Conservation (phyloP, 2,797 vertebrate species). For the Thunnus albacares region DNA sequence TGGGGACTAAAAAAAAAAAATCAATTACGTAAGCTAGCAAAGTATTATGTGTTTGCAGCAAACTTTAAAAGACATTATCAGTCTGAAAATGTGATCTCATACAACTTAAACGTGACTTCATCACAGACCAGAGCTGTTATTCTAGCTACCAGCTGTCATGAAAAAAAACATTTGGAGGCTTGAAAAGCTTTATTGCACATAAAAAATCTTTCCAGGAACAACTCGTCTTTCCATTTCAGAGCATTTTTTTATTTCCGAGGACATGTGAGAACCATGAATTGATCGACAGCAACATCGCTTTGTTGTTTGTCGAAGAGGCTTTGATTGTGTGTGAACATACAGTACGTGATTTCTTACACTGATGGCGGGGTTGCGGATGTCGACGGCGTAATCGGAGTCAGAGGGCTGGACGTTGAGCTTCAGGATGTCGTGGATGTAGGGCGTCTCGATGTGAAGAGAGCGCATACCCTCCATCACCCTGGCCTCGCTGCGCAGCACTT, state of each 20-base stretch:
- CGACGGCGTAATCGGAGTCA: constrained; percentile 95
- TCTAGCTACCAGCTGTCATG: neutral
- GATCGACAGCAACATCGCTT: neutral
- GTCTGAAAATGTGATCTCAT: too few species aligned
- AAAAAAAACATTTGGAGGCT: neutral
- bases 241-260: constrained; percentile 1
- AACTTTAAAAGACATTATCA: too few species aligned
- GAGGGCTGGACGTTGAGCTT: constrained; percentile 95
- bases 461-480: constrained; percentile 97
- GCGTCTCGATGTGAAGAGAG: constrained; percentile 92
- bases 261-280: neutral
- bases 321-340: too few species aligned
- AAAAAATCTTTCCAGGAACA: neutral
- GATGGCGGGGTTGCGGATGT: constrained; percentile 94
- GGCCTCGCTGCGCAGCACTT: constrained; percentile 93
- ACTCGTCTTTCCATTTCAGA: neutral
- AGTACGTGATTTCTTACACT: constrained; percentile 83
- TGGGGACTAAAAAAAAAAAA: neutral
- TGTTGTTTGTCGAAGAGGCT: neutral
- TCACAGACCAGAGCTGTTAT: neutral
- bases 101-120: too few species aligned
- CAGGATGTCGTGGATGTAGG: constrained; percentile 93
- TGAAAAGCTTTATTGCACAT: constrained; percentile 1
- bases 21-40: neutral
- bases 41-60: too few species aligned